Base-by-base conservation (phyloP, 2,113 vertebrate genomes). In the Lepus timidus region DNA sequence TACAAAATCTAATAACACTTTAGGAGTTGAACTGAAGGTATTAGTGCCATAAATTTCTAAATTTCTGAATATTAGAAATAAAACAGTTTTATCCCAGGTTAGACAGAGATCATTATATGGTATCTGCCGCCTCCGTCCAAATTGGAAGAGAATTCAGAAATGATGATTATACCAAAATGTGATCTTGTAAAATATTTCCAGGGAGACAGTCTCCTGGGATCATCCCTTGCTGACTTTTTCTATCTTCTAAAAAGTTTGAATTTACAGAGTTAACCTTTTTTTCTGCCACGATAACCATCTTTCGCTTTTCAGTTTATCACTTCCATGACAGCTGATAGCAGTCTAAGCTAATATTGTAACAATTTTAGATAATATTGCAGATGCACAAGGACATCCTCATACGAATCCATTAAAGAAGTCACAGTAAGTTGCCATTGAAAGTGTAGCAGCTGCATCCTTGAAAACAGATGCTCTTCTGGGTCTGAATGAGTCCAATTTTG, bases 401-500 rank as follows among this genome's bases (percentile, higher is more conserved):
- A 91, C 80, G 96, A 94, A 82, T 92, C 96, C 91, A 97, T 97
- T 97, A 95, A 91, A 96, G 95, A 96, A 97, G 97, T 93, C 95
- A 93, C 95, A 95, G 95, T 88, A 79, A 96, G 90, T 95, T 96
- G 93, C 95, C 90, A 94, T 64, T 78, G 93, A 95, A 90, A 96
- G 83, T 80, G 39, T 52, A 85, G 90, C 97, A 97, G 96, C 97
- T 98, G 97, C 96, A 97, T 91, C 97, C 96, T 97, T 97, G 96
- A 97, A 97, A 97, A 97, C 95, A 98, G 95, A 98, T 98, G 96
- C 96, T 97, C 96, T 96, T 95, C 92, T 90, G 91, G 88, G 86
- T 96, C 90, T 97, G 96, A 97, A 95, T 97, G 92, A 91, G 86
- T 90, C 88, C 89, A 97, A 97, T 97, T 97, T 96, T 94, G 83